phyloP scores from a whole-genome alignment of 1,140 invertebrate genomes.

The Maniola jurtina region DNA sequence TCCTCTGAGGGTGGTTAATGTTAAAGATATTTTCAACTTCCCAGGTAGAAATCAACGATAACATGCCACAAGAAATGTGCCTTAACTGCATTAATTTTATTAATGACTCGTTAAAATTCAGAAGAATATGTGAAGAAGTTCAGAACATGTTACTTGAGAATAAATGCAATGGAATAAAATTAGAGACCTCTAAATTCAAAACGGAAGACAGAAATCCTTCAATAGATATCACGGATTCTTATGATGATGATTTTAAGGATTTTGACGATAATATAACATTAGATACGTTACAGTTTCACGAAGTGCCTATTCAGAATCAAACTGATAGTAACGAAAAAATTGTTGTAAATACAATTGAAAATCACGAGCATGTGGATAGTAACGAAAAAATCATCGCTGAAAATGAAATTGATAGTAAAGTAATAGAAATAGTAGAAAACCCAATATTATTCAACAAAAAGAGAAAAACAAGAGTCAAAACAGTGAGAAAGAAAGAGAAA shows the following conservation, averaged over 20 bases:
- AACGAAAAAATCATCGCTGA: neutral
- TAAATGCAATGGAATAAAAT: conserved; percentile 42
- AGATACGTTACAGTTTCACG: conserved; percentile 40
- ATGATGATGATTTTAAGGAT: conserved; percentile 49
- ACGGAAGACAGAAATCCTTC: conserved; percentile 27
- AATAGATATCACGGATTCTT: conserved; percentile 48
- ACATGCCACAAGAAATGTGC: conserved; percentile 58
- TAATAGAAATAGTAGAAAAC: conserved; percentile 35
- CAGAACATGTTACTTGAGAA: conserved; percentile 45
- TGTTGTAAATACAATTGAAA: neutral
- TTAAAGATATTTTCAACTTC: neutral
- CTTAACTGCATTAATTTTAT: conserved; percentile 51
- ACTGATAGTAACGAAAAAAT: neutral
- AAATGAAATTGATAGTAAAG: conserved; percentile 29
- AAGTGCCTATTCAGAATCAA: conserved; percentile 6
- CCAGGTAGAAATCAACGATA: conserved; percentile 55
- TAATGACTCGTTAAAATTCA: conserved; percentile 57
- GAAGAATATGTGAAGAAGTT: conserved; percentile 52
- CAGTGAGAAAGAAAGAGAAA: neutral
- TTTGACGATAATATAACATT: conserved; percentile 52
- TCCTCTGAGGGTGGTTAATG: too few relatives aligned
- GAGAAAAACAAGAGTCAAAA: conserved; percentile 27
- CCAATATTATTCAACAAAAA: conserved; percentile 29
- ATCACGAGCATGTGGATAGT: neutral
- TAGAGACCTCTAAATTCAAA: conserved; percentile 36